These are phyloP conservation scores for Athrips mouffetella DNA, from an alignment of 2,888 invertebrate genomes.

Conservation along the genomic window DNA sequence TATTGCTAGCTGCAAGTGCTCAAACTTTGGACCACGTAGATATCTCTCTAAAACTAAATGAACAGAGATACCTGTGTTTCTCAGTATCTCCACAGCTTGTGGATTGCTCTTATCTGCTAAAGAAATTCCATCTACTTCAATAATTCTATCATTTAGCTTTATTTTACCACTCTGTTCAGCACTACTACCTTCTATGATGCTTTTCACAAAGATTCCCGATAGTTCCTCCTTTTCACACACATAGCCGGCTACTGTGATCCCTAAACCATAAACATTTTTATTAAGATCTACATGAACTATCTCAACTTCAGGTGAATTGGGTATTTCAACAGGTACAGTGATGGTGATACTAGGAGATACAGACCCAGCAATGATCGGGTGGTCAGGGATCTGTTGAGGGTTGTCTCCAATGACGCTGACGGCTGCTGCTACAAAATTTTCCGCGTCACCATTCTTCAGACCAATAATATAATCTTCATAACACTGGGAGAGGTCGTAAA, in stretches of 20 bases:
- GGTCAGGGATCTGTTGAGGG: conserved; percentile 61
- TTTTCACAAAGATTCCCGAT: conserved; percentile 99
- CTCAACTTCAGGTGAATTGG: conserved; percentile 91
- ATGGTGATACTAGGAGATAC: conserved; percentile 70
- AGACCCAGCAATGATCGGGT: conserved; percentile 52
- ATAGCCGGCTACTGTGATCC: conserved; percentile 97
- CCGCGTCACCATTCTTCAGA: conserved; percentile 50
- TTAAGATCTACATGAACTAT: conserved; percentile 92
- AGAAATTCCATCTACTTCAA: conserved; percentile 94
- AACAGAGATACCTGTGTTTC: conserved; percentile 95
- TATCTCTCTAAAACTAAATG: conserved; percentile 94
- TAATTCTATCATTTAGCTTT: conserved; percentile 97
- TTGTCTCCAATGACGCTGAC: conserved; percentile 70
- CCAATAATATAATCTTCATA: conserved; percentile 61
- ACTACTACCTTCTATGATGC: conserved; percentile 97
- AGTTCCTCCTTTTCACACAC: conserved; percentile 99
- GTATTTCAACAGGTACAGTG: conserved; percentile 72
- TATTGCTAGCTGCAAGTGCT: conserved; percentile 93
- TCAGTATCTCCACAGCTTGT: conserved; percentile 95
- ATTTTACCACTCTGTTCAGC: conserved; percentile 95
- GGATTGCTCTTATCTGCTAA: conserved; percentile 96
- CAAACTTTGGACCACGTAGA: conserved; percentile 94
- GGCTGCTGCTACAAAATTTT: conserved; percentile 58
- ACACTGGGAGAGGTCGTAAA: conserved; percentile 67
- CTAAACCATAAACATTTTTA: conserved; percentile 95